Conservation (phyloP, 2,797 vertebrate species). For the Eulemur mongoz region DNA sequence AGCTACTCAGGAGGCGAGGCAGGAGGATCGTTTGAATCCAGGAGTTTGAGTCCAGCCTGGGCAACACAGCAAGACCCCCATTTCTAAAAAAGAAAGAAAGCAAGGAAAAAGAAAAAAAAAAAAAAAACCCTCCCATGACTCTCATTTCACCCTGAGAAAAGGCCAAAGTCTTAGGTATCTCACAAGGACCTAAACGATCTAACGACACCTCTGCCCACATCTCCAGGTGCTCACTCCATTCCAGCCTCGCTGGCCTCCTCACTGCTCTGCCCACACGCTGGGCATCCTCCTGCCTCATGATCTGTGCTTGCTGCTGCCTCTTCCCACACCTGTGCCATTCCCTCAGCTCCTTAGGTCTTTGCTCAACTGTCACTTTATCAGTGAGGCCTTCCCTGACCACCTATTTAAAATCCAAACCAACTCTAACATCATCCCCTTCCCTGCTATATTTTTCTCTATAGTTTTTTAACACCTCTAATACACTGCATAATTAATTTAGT, state of each 20-base stretch:
- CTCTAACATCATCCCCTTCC: not conserved
- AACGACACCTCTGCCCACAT: not conserved
- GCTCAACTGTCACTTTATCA: not conserved
- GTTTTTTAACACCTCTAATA: not conserved
- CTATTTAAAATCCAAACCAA: not conserved
- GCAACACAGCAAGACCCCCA: not conserved
- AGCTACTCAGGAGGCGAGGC: not conserved
- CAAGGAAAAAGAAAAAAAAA: not conserved
- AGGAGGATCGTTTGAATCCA: not conserved
- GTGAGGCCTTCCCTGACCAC: not conserved
- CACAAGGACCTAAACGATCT: not conserved
- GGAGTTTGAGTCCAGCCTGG: not conserved
- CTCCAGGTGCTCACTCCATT: not conserved
- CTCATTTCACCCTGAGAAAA: not conserved
- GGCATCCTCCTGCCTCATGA: not conserved
- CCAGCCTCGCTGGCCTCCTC: not conserved
- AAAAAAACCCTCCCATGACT: not conserved
- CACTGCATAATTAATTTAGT: not conserved
- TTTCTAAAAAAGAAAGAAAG: not conserved
- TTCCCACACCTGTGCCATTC: not conserved
- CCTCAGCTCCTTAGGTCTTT: not conserved
- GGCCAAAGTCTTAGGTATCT: not conserved
- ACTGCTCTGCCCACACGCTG: no score
- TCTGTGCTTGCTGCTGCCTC: not conserved
- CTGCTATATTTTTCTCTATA: not conserved